Conservation (phyloP, 1,140 invertebrate species). For the Sycophaga agraensis region DNA sequence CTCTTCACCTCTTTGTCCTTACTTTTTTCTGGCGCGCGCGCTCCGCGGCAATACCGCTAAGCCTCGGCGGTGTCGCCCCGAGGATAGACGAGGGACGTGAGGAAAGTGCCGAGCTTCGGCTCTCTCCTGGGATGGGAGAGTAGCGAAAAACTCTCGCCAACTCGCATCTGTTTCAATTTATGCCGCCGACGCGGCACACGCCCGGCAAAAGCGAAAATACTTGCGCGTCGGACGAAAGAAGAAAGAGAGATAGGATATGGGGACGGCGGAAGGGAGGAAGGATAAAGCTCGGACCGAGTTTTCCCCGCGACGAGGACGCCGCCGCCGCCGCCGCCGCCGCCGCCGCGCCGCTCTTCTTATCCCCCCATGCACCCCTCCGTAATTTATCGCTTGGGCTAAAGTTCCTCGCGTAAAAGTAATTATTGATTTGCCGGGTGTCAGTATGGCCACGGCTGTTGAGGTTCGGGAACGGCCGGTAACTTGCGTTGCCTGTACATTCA, state of each 20-base stretch:
- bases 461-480: too few species aligned
- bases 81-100: not conserved
- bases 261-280: conserved; percentile 4
- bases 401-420: conserved; percentile 15
- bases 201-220: conserved; percentile 40
- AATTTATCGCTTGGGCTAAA: conserved; percentile 19
- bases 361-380: too few species aligned
- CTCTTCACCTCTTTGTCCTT: conserved; percentile 11
- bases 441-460: too few species aligned
- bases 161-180: conserved; percentile 59
- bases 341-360: not conserved
- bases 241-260: not conserved
- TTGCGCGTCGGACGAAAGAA: conserved; percentile 17
- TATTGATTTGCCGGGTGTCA: conserved; percentile 12
- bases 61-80: conserved; percentile 1
- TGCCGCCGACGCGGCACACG: conserved; percentile 41
- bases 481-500: too few species aligned
- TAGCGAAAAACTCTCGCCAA: conserved; percentile 53
- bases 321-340: not conserved
- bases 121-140: conserved; percentile 9
- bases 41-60: conserved; percentile 15
- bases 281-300: conserved; percentile 14
- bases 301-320: not conserved
- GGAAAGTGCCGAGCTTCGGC: conserved; percentile 6
- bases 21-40: not conserved